A percentile compares a stretch with the other conserved stretches of the same genome.
phyloP scores from a whole-genome alignment of 2,888 invertebrate species.

The Caenorhabditis japonica region DNA sequence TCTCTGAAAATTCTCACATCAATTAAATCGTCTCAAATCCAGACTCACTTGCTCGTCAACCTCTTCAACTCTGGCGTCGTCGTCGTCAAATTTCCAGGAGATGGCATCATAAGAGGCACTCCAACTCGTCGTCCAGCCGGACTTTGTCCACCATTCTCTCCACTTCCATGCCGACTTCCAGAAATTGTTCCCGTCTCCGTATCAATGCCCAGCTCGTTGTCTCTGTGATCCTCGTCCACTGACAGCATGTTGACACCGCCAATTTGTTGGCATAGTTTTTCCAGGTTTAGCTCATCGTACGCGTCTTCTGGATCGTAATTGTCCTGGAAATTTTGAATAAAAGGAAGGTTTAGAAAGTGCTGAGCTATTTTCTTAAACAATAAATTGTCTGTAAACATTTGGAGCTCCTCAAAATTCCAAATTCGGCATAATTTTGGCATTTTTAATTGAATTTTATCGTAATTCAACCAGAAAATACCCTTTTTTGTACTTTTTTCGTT shows the following conservation, averaged over 20 bases:
- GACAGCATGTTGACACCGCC: constrained; percentile 57
- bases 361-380: too few relatives aligned
- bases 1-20: constrained; percentile 43
- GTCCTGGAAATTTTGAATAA: constrained; percentile 19
- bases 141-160: constrained; percentile 48
- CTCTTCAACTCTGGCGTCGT: constrained; percentile 31
- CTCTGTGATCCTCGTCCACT: constrained; percentile 57
- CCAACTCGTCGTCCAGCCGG: constrained; percentile 42
- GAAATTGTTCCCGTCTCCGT: constrained; percentile 37
- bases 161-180: constrained; percentile 40
- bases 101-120: constrained; percentile 33
- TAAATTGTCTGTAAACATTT: too few relatives aligned
- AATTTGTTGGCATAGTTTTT: constrained; percentile 65
- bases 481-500: constrained; percentile 1
- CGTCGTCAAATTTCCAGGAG: constrained; percentile 13
- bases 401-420: too few relatives aligned
- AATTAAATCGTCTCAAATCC: too few relatives aligned
- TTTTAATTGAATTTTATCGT: too few relatives aligned
- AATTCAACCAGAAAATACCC: constrained; percentile 1
- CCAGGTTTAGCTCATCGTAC: constrained; percentile 74
- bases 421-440: too few relatives aligned
- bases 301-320: constrained; percentile 68
- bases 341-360: too few relatives aligned
- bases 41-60: constrained; percentile 26
- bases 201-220: constrained; percentile 54